Conservation (phyloP, 2,113 vertebrate species). For the Notothenia rossii region DNA sequence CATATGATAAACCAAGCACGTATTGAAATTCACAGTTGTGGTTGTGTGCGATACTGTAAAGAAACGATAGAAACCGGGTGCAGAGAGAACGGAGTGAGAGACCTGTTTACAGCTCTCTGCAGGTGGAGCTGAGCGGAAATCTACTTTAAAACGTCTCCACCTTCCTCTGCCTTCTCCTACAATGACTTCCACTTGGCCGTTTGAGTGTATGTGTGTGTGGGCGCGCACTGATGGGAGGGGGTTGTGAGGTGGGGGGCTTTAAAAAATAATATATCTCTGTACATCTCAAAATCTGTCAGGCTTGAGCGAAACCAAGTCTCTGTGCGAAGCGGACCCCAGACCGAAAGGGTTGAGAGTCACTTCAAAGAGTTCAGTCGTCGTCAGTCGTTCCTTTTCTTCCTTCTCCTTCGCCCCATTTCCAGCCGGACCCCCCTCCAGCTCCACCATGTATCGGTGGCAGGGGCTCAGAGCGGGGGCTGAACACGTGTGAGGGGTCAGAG, state of each 20-base stretch:
- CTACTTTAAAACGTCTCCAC: constrained; percentile 33
- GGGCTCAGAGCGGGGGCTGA: constrained; percentile 46
- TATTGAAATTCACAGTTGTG: constrained; percentile 94
- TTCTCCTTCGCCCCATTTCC: constrained; percentile 71
- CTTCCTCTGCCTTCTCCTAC: constrained; percentile 44
- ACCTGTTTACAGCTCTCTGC: constrained; percentile 75
- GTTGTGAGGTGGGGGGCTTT: constrained; percentile 24
- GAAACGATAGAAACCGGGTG: constrained; percentile 78
- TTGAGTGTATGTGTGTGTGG: constrained; percentile 38
- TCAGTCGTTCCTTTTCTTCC: constrained; percentile 75
- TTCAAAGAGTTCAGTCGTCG: constrained; percentile 79
- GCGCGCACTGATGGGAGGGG: constrained; percentile 38
- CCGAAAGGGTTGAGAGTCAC: constrained; percentile 81
- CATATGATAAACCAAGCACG: constrained; percentile 79
- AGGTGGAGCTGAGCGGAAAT: constrained; percentile 57
- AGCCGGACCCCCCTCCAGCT: constrained; percentile 25
- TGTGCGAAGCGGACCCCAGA: constrained; percentile 88
- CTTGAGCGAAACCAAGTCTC: constrained; percentile 89
- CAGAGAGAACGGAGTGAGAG: constrained; percentile 72
- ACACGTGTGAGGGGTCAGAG: constrained; percentile 47
- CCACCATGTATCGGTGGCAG: constrained; percentile 32
- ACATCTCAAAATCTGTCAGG: constrained; percentile 88
- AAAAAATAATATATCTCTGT: constrained; percentile 83
- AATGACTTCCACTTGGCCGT: constrained; percentile 50
- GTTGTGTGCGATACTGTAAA: constrained; percentile 81